Conservation (phyloP, 2,113 vertebrate species). For the Columbina picui region DNA sequence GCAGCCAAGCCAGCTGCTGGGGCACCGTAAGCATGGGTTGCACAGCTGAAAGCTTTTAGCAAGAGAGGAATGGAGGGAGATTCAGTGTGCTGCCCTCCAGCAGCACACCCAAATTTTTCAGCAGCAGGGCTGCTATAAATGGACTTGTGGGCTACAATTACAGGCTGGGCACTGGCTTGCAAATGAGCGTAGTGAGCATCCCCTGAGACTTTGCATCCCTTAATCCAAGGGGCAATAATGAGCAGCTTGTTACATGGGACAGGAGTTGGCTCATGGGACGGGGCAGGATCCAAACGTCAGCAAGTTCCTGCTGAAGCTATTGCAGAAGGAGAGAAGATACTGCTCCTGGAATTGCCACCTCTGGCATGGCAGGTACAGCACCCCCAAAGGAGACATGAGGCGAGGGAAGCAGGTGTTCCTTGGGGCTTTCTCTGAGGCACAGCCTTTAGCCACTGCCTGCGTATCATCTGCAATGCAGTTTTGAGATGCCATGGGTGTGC, state of each 20-base stretch:
- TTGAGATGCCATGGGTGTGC: not conserved
- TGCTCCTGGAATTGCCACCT: not conserved
- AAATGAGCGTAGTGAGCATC: not conserved
- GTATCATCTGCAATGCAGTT: not conserved
- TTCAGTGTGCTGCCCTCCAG: not conserved
- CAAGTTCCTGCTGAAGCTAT: not conserved
- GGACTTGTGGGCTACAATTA: not conserved
- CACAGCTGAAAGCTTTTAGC: conserved; percentile 9
- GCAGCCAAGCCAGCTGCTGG: not conserved
- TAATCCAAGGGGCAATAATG: not conserved
- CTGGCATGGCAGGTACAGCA: not conserved
- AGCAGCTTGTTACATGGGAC: not conserved
- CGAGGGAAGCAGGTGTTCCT: not conserved
- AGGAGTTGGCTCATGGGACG: not conserved
- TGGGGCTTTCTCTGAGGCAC: not conserved
- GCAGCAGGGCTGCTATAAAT: not conserved
- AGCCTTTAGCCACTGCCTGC: not conserved
- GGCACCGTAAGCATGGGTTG: not conserved
- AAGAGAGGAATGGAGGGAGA: not conserved
- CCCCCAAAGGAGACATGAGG: rapidly evolving
- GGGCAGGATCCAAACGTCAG: not conserved
- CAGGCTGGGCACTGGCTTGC: not conserved
- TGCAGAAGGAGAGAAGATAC: not conserved
- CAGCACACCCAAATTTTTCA: not conserved
- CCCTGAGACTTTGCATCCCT: not conserved